Conservation (phyloP, 2,888 invertebrate species). For the Leptodirus hochenwartii region DNA sequence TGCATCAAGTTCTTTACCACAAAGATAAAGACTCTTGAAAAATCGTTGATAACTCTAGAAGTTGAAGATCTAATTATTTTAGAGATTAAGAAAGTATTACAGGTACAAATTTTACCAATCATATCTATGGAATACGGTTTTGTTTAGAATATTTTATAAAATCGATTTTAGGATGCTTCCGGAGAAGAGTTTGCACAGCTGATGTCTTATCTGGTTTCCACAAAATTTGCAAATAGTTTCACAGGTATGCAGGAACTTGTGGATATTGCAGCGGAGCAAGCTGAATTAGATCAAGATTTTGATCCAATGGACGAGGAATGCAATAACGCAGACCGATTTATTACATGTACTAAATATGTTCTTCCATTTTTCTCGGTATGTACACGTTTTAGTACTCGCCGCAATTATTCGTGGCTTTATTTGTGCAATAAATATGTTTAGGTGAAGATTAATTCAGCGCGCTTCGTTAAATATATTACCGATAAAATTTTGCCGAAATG, state of each 20-base stretch:
- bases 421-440: constrained; percentile 23
- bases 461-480: constrained; percentile 70
- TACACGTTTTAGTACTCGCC: constrained; percentile 15
- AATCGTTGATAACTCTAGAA: constrained; percentile 62
- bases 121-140: constrained; percentile 4
- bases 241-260: constrained; percentile 75
- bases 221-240: constrained; percentile 64
- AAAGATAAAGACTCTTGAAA: constrained; percentile 63
- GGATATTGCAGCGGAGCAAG: constrained; percentile 69
- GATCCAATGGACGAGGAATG: constrained; percentile 39
- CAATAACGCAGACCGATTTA: constrained; percentile 60
- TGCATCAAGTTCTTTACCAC: constrained; percentile 76
- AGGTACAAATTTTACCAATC: constrained; percentile 29
- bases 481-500: constrained; percentile 64
- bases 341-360: constrained; percentile 73
- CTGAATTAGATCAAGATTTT: constrained; percentile 49
- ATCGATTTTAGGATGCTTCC: constrained; percentile 58
- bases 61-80: constrained; percentile 68
- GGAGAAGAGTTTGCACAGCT: constrained; percentile 83
- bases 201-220: constrained; percentile 68
- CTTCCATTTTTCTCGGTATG: constrained; percentile 78
- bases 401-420: constrained; percentile 1
- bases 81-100: constrained; percentile 71
- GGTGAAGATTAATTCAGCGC: constrained; percentile 71
- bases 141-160: too few species aligned